Base-by-base conservation (phyloP, 2,888 invertebrate species). In the Chirona hameri region DNA sequence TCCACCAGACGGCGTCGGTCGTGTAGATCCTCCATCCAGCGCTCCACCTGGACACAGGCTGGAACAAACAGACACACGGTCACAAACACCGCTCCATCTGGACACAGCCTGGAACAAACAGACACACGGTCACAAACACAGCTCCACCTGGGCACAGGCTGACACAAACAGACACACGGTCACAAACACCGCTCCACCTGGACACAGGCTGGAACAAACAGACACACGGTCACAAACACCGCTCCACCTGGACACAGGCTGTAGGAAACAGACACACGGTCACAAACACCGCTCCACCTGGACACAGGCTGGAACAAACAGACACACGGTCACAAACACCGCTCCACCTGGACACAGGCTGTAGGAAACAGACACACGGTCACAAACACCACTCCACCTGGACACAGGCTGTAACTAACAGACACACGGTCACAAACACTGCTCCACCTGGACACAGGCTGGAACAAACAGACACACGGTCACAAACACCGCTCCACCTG, bases 1-100 rank as follows among this genome's bases (percentile, higher is more conserved):
- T 95, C 95, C 84, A 95, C 89, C 85, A 91, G 89, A 86, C 93
- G 91, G 84, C 95, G 90, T 86, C 92, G 91, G 87, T 94, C 92
- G 87, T 95, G 95, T 81, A 95, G 89, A 82, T 91, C 90, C 86
- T 94, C 94, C 86, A 94, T 87, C 93, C 93, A 93, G 85, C 91
- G 90, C 88, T 93, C 93, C 29, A 94, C 93, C 89, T 92, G 92
- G 83, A 91, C 90, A 83, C 93, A 89, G 83, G 92, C 92, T 92
- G 86, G n/a, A 29, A 21, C 29, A 39, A 14, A 29, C 29, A n/a
- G 27, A 27, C 31, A 80, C 15, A 82, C 5, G n/a, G 39, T 29
- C n/a, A 82, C 31, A 57, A 27, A 57, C 24, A 57, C 57, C 5
- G 52, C 88, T 93, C 93, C 29, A 94, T 93, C 89, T 92, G 92